phyloP scores from a whole-genome alignment of 2,113 vertebrate species.

The Pyxicephalus adspersus region DNA sequence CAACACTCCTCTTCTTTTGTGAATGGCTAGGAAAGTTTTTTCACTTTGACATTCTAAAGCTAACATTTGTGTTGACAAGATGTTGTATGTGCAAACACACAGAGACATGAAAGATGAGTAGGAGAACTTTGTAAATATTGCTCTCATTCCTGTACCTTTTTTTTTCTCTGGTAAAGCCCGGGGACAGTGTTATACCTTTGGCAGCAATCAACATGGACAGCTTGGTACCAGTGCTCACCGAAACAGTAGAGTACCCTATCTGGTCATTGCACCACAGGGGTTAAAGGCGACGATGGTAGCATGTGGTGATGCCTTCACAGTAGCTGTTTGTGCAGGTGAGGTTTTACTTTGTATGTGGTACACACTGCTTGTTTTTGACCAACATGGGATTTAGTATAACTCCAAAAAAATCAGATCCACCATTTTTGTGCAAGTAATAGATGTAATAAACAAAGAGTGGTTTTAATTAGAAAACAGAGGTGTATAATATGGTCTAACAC shows the following conservation, averaged over 20 bases:
- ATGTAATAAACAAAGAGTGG: no score
- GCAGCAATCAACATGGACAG: slow-evolving; percentile 97
- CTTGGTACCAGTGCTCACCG: slow-evolving; percentile 82
- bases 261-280: slow-evolving; percentile 79
- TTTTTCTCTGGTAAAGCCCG: slow-evolving; percentile 70
- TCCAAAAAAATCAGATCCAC: no score
- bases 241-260: slow-evolving; percentile 82
- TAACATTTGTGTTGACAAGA: slow-evolving; percentile 35
- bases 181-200: slow-evolving; percentile 91
- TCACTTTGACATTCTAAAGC: slow-evolving; percentile 16
- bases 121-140: background rate
- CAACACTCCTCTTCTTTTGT: slow-evolving; percentile 24
- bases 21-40: slow-evolving; percentile 27
- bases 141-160: background rate
- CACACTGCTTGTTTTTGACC: background rate
- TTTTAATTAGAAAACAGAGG: no score
- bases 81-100: slow-evolving; percentile 21
- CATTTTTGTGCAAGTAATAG: no score
- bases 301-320: slow-evolving; percentile 94
- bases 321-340: slow-evolving; percentile 90
- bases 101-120: slow-evolving; percentile 12
- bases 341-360: background rate
- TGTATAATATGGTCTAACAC: no score
- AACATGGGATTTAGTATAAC: background rate
- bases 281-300: slow-evolving; percentile 82